These are phyloP conservation scores for Sphaerophoria rueppellii DNA, from an alignment of 2,888 invertebrate species.

Conservation along the genomic window DNA sequence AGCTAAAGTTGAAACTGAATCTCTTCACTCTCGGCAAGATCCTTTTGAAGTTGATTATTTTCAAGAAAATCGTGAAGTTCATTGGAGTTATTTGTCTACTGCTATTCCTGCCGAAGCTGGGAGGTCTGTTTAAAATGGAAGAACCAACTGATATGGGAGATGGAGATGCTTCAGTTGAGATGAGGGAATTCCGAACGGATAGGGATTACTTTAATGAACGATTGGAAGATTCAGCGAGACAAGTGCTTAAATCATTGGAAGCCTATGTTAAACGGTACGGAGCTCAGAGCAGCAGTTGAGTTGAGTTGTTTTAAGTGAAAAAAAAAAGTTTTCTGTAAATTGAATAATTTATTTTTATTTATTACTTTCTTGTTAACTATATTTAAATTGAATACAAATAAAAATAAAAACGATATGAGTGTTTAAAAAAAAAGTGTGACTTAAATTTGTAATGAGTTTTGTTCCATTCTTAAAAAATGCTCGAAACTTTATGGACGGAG, in stretches of 20 bases:
- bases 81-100: constrained; percentile 89
- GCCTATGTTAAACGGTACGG: constrained; percentile 57
- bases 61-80: constrained; percentile 92
- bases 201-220: constrained; percentile 59
- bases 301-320: constrained; percentile 16
- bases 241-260: constrained; percentile 56
- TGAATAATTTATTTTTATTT: constrained; percentile 51
- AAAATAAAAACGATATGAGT: too few species aligned
- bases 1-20: constrained; percentile 88
- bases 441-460: too few species aligned
- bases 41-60: constrained; percentile 88
- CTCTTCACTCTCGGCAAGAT: constrained; percentile 89
- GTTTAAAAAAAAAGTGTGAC: neutral
- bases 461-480: neutral
- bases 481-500: too few species aligned
- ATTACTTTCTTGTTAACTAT: constrained; percentile 17
- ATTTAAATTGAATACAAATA: neutral
- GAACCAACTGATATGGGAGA: constrained; percentile 63
- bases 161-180: constrained; percentile 51
- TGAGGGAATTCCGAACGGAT: constrained; percentile 39
- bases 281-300: constrained; percentile 27
- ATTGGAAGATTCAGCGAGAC: constrained; percentile 53
- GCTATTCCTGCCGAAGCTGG: constrained; percentile 88
- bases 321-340: constrained; percentile 25
- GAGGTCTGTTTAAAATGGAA: constrained; percentile 78